Conservation (phyloP, 1,140 invertebrate genomes). For the Trichomalopsis sarcophagae region DNA sequence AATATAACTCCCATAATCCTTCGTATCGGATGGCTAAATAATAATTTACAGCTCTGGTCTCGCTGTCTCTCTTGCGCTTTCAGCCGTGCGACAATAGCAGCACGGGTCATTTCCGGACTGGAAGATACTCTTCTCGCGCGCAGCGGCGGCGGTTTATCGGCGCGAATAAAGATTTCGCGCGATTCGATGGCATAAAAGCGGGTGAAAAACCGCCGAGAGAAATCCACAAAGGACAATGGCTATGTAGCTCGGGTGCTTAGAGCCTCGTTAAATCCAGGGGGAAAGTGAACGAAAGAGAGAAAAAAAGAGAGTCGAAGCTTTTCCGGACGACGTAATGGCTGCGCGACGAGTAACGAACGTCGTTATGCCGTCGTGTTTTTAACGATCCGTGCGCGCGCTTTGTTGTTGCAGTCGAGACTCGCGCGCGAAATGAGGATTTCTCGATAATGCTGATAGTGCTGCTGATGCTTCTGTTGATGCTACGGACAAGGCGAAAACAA, state of each 20-base stretch:
- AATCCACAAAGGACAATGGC: constrained; percentile 37
- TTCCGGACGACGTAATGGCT: neutral
- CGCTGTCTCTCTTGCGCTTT: neutral
- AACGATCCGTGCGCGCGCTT: constrained; percentile 7
- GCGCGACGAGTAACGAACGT: constrained; percentile 36
- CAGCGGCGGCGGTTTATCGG: constrained; percentile 1
- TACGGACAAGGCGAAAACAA: constrained; percentile 4
- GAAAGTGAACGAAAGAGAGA: neutral
- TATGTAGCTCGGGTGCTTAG: constrained; percentile 28
- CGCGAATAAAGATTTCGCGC: neutral
- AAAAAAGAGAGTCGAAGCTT: constrained; percentile 6
- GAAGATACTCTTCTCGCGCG: neutral
- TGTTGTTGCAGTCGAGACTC: neutral
- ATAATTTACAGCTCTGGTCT: neutral
- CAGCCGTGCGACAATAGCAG: neutral
- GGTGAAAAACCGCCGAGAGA: neutral
- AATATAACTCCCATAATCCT: neutral
- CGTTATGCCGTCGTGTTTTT: constrained; percentile 26
- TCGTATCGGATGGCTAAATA: neutral
- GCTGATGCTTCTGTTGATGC: neutral
- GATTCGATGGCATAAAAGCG: constrained; percentile 1
- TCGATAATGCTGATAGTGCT: constrained; percentile 4
- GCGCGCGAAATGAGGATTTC: neutral
- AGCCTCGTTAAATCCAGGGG: constrained; percentile 38
- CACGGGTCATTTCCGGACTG: neutral